A percentile compares a stretch with the other conserved stretches of the same genome.
phyloP scores from a whole-genome alignment of 2,888 invertebrate species.

The Monoplex corrugatus region DNA sequence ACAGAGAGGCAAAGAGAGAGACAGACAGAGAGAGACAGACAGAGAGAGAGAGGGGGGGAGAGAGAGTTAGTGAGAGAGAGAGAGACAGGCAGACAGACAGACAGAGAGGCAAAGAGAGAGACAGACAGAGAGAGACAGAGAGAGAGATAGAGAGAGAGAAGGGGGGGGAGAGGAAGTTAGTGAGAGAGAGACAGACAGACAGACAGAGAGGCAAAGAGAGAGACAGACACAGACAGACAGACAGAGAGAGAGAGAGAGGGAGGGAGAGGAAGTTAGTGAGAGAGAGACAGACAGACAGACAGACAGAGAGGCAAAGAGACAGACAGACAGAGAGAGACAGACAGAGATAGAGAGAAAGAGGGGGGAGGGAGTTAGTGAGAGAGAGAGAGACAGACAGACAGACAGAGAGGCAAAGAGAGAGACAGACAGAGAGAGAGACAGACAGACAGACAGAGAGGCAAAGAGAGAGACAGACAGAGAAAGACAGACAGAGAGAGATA shows the following conservation, averaged over 20 bases:
- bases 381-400: background rate
- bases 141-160: no score
- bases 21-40: background rate
- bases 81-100: no score
- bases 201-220: background rate
- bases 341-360: no score
- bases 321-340: no score
- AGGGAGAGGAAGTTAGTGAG: background rate
- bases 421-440: background rate
- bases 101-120: no score
- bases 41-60: no score
- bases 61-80: no score
- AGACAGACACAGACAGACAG: background rate
- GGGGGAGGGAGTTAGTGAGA: no score
- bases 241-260: background rate
- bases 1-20: background rate
- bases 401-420: background rate
- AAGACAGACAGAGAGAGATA: background rate
- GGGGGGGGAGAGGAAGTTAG: background rate
- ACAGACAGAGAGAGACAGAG: no score
- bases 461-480: background rate
- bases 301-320: no score
- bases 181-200: background rate
- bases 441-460: conserved; percentile 10
- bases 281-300: background rate